Conservation (phyloP, 2,113 vertebrate species). For the Dasyornis broadbenti region DNA sequence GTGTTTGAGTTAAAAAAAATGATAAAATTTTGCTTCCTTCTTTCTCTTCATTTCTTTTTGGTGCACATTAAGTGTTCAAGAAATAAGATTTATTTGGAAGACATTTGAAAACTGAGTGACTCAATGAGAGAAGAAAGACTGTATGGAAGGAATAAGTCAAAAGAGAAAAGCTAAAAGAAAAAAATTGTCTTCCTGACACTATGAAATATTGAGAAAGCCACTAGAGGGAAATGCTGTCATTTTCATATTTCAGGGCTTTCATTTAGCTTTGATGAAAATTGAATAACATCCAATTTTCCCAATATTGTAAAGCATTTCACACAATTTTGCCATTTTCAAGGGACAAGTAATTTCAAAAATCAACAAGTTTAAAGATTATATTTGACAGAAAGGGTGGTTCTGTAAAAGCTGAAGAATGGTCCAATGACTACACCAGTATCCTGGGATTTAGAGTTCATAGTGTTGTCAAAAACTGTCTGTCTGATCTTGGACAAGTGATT, state of each 20-base stretch:
- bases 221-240: conserved; percentile 34
- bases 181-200: not conserved
- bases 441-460: not conserved
- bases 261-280: conserved; percentile 1
- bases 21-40: not conserved
- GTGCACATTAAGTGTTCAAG: not conserved
- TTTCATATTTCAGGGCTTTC: conserved; percentile 32
- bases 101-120: not conserved
- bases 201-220: not conserved
- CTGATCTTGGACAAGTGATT: not conserved
- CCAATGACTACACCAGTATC: not conserved
- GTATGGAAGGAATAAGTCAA: not conserved
- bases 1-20: not conserved
- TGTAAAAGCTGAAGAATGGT: not conserved
- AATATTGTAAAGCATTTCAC: not conserved
- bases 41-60: not conserved
- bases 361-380: conserved; percentile 2
- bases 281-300: not conserved
- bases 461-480: not conserved
- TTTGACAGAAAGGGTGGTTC: not conserved
- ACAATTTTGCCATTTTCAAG: not conserved
- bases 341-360: conserved; percentile 29
- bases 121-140: not conserved
- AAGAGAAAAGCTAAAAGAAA: not conserved
- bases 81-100: not conserved